Evolutionary conservation across 2,888 invertebrate genomes (phyloP).

Genomic region (Pseudococcus jackbeardsleyi): DNA sequence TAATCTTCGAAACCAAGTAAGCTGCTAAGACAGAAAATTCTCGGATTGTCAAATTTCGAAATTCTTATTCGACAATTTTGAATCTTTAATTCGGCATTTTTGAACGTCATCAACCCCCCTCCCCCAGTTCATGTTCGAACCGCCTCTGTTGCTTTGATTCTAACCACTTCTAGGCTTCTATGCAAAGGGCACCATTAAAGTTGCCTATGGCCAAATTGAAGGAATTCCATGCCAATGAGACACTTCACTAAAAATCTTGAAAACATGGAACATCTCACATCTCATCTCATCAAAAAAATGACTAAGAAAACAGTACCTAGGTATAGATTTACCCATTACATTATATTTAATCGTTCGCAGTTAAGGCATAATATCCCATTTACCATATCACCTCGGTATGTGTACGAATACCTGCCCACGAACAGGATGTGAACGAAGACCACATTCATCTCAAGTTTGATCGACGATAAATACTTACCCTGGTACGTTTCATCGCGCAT

Average conservation of each 20-base stretch:
- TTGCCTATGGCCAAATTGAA: background rate
- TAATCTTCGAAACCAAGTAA: too few species aligned
- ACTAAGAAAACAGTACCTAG: background rate
- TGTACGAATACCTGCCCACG: background rate
- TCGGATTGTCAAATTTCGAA: too few species aligned
- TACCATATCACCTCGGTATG: constrained; percentile 9
- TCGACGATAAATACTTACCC: constrained; percentile 36
- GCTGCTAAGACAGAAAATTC: too few species aligned
- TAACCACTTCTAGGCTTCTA: background rate
- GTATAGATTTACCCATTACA: background rate
- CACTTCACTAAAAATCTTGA: background rate
- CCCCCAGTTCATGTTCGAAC: too few species aligned
- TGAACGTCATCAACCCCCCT: too few species aligned
- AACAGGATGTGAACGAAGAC: constrained; percentile 35
- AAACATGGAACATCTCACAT: background rate
- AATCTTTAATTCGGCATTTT: too few species aligned
- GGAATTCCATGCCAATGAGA: background rate
- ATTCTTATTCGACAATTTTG: too few species aligned
- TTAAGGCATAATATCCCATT: constrained; percentile 14
- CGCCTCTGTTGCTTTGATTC: too few species aligned
- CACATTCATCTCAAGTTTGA: constrained; percentile 32
- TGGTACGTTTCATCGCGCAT: constrained; percentile 22
- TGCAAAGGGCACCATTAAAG: background rate
- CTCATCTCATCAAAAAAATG: background rate
- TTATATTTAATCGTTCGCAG: background rate